Percentiles rank a stretch among this genome's conserved stretches.
Evolutionary conservation across 2,797 vertebrate species (phyloP).

Genomic region (Pelodytes ibericus): DNA sequence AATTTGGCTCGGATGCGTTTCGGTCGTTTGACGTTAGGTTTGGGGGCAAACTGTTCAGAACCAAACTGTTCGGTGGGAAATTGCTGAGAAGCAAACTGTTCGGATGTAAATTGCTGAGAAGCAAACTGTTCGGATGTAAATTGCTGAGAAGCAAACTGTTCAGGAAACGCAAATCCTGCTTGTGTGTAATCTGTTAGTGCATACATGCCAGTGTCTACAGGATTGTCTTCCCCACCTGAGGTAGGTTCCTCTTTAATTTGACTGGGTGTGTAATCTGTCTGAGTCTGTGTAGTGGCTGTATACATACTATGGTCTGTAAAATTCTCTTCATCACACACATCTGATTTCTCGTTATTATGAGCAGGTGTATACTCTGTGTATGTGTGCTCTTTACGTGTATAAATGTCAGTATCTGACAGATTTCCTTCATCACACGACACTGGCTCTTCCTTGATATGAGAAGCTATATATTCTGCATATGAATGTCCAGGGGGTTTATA

Average conservation of each 20-base stretch:
- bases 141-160: no score
- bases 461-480: not conserved
- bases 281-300: not conserved
- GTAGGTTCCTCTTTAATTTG: constrained; percentile 1
- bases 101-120: not conserved
- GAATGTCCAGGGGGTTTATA: not conserved
- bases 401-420: not conserved
- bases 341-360: not conserved
- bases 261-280: not conserved
- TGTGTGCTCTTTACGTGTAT: not conserved
- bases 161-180: not conserved
- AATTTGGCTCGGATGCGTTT: not conserved
- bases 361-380: not conserved
- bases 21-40: not conserved
- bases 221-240: not conserved
- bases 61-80: not conserved
- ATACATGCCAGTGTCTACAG: not conserved
- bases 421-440: not conserved
- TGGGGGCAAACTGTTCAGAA: not conserved
- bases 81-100: not conserved
- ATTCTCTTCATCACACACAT: not conserved
- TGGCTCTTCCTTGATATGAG: constrained; percentile 10
- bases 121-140: no score
- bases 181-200: not conserved
- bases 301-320: not conserved